phyloP scores from a whole-genome alignment of 2,113 vertebrate species.

The Rostratula benghalensis region DNA sequence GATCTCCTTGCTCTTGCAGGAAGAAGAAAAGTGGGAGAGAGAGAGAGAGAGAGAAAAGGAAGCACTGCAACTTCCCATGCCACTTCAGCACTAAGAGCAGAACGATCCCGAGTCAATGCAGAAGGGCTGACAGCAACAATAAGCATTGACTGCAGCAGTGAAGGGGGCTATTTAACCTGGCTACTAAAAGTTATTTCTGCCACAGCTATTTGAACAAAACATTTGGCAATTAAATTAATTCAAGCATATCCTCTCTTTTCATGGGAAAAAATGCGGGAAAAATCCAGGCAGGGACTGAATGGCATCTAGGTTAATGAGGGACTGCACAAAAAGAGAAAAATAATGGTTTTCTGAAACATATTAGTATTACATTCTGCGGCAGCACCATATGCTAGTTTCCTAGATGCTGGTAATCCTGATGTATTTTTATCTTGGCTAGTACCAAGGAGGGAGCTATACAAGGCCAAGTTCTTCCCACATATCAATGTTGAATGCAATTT shows the following conservation, averaged over 20 bases:
- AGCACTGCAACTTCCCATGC: not conserved
- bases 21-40: not conserved
- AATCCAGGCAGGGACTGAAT: conserved; percentile 27
- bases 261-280: conserved; percentile 14
- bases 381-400: conserved; percentile 59
- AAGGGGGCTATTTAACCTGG: conserved; percentile 20
- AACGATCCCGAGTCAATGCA: not conserved
- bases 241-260: conserved; percentile 33
- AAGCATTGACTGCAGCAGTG: not conserved
- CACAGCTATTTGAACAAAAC: conserved; percentile 22
- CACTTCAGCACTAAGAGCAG: not conserved
- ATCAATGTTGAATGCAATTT: conserved; percentile 37
- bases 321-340: conserved; percentile 30
- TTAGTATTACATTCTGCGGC: conserved; percentile 25
- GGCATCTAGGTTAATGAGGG: conserved; percentile 18
- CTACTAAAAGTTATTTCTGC: conserved; percentile 40
- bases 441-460: conserved; percentile 38
- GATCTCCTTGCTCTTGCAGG: not conserved
- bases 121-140: not conserved
- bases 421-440: conserved; percentile 67
- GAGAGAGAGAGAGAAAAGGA: not conserved
- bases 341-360: conserved; percentile 28
- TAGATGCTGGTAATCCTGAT: conserved; percentile 53
- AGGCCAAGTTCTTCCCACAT: conserved; percentile 62
- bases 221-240: conserved; percentile 50